phyloP scores from a whole-genome alignment of 37 sponge, comb jelly and placozoan species.

The Lycopodina hypogea region DNA sequence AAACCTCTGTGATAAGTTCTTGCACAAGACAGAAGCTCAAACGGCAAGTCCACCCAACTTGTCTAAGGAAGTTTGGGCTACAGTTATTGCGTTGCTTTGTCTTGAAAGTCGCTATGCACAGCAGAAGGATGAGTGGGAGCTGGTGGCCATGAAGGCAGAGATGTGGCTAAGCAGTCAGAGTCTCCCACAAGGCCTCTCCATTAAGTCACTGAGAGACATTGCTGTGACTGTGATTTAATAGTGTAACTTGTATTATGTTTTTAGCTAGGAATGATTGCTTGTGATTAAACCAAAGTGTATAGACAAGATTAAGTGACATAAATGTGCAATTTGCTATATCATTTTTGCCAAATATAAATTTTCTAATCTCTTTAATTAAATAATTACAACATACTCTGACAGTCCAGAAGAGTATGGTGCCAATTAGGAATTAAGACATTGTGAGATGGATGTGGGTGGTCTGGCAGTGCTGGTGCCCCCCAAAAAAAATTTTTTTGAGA shows the following conservation, averaged over 20 bases:
- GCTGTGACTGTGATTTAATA: conserved; percentile 1
- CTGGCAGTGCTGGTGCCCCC: no score
- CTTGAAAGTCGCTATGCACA: conserved; percentile 29
- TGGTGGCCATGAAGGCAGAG: conserved; percentile 69
- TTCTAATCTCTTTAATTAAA: no score
- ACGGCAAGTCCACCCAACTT: not conserved
- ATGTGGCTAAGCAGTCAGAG: conserved; percentile 46
- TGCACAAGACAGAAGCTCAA: conserved; percentile 8
- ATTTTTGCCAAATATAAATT: no score
- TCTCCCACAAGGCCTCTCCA: conserved; percentile 16
- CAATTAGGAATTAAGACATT: no score
- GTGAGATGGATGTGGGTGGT: no score
- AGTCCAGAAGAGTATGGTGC: no score
- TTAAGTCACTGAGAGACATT: conserved; percentile 2
- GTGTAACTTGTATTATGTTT: not conserved
- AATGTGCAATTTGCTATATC: no score
- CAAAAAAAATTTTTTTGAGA: no score
- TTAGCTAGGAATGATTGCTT: not conserved
- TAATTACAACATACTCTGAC: no score
- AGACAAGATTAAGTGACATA: no score
- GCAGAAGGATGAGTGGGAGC: conserved; percentile 73
- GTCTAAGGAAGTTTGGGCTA: conserved; percentile 46
- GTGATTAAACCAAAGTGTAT: no score
- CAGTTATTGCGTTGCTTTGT: conserved; percentile 31
- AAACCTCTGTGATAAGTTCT: conserved; percentile 1